A percentile compares a stretch with the other conserved stretches of the same genome.
phyloP scores from a whole-genome alignment of 1,140 invertebrate genomes.

The Littorina saxatilis region DNA sequence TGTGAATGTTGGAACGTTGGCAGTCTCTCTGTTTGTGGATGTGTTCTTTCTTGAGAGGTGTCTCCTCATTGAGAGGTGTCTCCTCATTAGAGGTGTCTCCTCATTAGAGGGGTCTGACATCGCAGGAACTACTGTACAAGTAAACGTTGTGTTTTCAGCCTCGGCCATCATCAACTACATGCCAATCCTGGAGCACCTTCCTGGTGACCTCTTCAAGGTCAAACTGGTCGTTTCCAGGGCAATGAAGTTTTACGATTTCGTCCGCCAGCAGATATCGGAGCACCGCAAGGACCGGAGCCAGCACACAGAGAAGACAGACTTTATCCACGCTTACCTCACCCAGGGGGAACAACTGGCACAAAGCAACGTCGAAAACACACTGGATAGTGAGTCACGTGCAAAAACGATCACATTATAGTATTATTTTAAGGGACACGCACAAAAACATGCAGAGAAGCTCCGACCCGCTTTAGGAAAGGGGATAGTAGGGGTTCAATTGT shows the following conservation, averaged over 20 bases:
- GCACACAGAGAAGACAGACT: constrained; percentile 40
- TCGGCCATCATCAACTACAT: not conserved
- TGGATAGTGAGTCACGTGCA: too few species aligned
- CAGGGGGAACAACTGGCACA: constrained; percentile 15
- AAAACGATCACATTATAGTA: too few species aligned
- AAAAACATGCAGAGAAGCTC: too few species aligned
- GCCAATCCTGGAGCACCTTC: constrained; percentile 38
- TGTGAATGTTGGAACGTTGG: too few species aligned
- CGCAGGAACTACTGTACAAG: not conserved
- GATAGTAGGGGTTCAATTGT: not conserved
- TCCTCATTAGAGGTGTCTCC: too few species aligned
- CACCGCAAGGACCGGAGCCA: constrained; percentile 18
- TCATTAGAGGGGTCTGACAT: too few species aligned
- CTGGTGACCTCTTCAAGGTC: constrained; percentile 47
- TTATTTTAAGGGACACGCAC: too few species aligned
- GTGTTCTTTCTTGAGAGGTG: too few species aligned
- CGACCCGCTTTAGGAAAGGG: too few species aligned
- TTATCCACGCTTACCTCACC: constrained; percentile 51
- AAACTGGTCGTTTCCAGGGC: constrained; percentile 35
- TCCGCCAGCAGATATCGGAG: constrained; percentile 12
- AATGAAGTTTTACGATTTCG: not conserved
- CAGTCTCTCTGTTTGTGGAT: too few species aligned
- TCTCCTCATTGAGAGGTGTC: too few species aligned
- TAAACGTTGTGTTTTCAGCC: not conserved
- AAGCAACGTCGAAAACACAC: not conserved